These are phyloP conservation scores for Pandemis heparana DNA, from an alignment of 2,888 invertebrate genomes.

Conservation along the genomic window DNA sequence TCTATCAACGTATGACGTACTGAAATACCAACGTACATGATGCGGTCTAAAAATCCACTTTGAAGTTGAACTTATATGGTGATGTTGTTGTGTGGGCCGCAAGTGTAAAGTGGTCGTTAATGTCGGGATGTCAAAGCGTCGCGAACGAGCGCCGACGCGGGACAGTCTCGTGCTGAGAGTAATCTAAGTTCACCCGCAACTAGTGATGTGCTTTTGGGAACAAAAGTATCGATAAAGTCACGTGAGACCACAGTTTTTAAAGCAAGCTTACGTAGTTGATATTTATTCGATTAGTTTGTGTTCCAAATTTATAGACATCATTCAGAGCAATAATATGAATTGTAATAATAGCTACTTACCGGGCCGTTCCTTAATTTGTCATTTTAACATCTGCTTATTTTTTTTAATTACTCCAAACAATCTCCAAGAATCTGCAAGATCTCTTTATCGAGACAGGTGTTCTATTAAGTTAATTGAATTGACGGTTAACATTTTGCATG, in stretches of 20 bases:
- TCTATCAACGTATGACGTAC: constrained; percentile 83
- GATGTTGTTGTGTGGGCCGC: constrained; percentile 50
- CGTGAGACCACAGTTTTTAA: too few species aligned
- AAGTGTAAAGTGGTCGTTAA: constrained; percentile 49
- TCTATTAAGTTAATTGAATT: background rate
- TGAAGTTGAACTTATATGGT: constrained; percentile 48
- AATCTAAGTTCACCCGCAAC: constrained; percentile 77
- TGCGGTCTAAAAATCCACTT: constrained; percentile 42
- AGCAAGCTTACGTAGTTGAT: too few species aligned
- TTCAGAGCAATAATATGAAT: too few species aligned
- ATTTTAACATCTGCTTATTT: background rate
- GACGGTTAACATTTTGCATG: background rate
- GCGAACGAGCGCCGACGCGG: constrained; percentile 84
- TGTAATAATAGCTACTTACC: too few species aligned
- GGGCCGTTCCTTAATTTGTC: background rate
- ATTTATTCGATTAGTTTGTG: too few species aligned
- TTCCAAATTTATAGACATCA: too few species aligned
- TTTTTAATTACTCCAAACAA: background rate
- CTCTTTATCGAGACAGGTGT: background rate
- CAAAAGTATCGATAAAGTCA: constrained; percentile 54
- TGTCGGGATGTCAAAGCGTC: constrained; percentile 85
- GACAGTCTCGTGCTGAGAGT: constrained; percentile 86
- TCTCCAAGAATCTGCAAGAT: too few species aligned
- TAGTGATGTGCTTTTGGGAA: constrained; percentile 60
- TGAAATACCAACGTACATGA: constrained; percentile 48